A percentile compares a stretch with the other conserved stretches of the same genome.
Conservation (phyloP, 2,888 invertebrate genomes). For the Drosophila monieri region DNA sequence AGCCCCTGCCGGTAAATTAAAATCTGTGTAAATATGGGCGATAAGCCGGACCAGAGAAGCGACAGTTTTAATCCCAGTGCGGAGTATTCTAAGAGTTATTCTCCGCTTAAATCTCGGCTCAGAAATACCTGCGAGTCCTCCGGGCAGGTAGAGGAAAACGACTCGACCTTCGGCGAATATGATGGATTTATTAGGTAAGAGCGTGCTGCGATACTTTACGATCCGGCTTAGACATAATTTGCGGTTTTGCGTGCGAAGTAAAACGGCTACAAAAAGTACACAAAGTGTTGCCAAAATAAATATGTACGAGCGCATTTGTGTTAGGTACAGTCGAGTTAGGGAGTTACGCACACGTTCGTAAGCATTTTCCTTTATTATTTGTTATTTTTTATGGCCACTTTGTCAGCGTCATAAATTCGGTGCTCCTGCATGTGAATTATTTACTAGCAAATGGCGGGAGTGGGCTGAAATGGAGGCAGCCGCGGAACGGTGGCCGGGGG, state of each 20-base stretch:
- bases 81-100: slow-evolving; percentile 23
- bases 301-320: slow-evolving; percentile 44
- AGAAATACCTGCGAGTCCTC: slow-evolving; percentile 13
- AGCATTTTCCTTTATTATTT: slow-evolving; percentile 62
- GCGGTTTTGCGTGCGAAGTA: slow-evolving; percentile 60
- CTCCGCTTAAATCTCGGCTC: slow-evolving; percentile 1
- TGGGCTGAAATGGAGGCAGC: slow-evolving; percentile 30
- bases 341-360: slow-evolving; percentile 15
- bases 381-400: slow-evolving; percentile 78
- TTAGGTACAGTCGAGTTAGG: slow-evolving; percentile 18
- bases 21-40: slow-evolving; percentile 53
- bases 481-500: slow-evolving; percentile 29
- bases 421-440: slow-evolving; percentile 71
- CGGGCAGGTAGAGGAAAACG: slow-evolving; percentile 37
- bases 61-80: slow-evolving; percentile 40
- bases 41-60: slow-evolving; percentile 25
- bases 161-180: slow-evolving; percentile 44
- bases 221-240: slow-evolving; percentile 63
- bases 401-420: slow-evolving; percentile 75
- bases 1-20: slow-evolving; percentile 37
- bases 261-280: slow-evolving; percentile 39
- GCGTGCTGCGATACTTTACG: slow-evolving; percentile 50
- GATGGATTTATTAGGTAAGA: slow-evolving; percentile 64
- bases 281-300: slow-evolving; percentile 56
- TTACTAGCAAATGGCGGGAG: slow-evolving; percentile 73